Evolutionary conservation across 2,797 vertebrate genomes (phyloP).

Genomic region (Ciconia nigra): DNA sequence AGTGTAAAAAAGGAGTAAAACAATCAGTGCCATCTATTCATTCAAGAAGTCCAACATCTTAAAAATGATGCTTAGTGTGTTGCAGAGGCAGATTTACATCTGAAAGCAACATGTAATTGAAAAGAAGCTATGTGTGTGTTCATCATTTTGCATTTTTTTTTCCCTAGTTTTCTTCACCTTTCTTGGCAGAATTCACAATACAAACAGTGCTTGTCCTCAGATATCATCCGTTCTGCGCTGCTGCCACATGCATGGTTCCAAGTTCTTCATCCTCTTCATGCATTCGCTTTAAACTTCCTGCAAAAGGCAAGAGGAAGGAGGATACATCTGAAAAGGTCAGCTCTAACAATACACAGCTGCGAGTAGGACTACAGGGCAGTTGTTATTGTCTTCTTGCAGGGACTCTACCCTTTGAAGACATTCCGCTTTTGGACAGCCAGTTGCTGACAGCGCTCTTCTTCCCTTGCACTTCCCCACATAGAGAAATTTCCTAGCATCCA

Average conservation of each 20-base stretch:
- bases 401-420: not conserved
- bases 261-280: constrained; percentile 96
- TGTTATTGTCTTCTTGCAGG: not conserved
- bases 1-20: constrained; percentile 80
- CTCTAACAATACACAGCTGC: not conserved
- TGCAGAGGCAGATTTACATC: constrained; percentile 73
- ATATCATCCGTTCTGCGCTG: constrained; percentile 87
- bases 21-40: constrained; percentile 78
- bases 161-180: constrained; percentile 44
- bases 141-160: constrained; percentile 22
- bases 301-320: not conserved
- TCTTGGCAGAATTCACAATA: constrained; percentile 28
- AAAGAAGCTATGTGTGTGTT: constrained; percentile 66
- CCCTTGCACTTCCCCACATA: fast-evolving
- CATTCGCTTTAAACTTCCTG: constrained; percentile 93
- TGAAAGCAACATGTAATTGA: constrained; percentile 71
- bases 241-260: constrained; percentile 90
- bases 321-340: not conserved
- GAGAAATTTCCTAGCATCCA: not conserved
- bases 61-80: constrained; percentile 72
- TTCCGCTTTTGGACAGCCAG: not conserved
- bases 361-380: not conserved
- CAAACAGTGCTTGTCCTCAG: not conserved
- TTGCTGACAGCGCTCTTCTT: not conserved
- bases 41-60: constrained; percentile 74